Evolutionary conservation across 2,113 vertebrate species (phyloP).

Genomic region (Cyphomyrus plagiostoma): DNA sequence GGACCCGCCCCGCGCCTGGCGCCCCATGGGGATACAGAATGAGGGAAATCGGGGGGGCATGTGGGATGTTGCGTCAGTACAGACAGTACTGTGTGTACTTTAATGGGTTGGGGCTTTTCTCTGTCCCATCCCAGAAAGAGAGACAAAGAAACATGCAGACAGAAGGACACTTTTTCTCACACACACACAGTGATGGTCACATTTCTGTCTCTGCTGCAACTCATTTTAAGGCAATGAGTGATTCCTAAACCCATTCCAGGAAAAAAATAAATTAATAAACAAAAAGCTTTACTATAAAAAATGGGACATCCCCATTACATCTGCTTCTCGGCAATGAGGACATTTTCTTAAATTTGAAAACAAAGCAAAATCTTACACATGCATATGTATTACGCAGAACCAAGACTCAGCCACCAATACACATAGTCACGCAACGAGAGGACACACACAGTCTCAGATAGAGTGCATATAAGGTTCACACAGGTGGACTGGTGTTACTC

Average conservation of each 20-base stretch:
- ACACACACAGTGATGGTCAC: slow-evolving; percentile 17
- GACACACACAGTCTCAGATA: neutral
- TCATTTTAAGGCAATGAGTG: neutral
- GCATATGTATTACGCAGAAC: neutral
- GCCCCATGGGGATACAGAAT: neutral
- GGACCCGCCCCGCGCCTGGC: neutral
- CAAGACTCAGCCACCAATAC: neutral
- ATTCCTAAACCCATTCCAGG: neutral
- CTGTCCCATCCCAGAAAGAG: slow-evolving; percentile 72
- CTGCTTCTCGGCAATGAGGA: neutral
- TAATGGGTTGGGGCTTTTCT: slow-evolving; percentile 44
- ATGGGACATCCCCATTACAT: neutral
- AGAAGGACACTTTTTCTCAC: slow-evolving; percentile 47
- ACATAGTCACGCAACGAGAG: neutral
- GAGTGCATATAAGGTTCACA: neutral
- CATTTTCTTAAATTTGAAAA: slow-evolving; percentile 21
- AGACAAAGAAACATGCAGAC: slow-evolving; percentile 48
- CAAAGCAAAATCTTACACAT: neutral
- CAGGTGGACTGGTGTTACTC: neutral
- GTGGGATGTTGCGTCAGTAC: neutral
- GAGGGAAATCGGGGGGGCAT: neutral
- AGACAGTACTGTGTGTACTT: neutral
- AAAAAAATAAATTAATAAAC: neutral
- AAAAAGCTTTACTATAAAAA: neutral
- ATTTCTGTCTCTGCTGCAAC: neutral